Evolutionary conservation across 2,113 vertebrate species (phyloP).

Genomic region (Turdus rufiventris): DNA sequence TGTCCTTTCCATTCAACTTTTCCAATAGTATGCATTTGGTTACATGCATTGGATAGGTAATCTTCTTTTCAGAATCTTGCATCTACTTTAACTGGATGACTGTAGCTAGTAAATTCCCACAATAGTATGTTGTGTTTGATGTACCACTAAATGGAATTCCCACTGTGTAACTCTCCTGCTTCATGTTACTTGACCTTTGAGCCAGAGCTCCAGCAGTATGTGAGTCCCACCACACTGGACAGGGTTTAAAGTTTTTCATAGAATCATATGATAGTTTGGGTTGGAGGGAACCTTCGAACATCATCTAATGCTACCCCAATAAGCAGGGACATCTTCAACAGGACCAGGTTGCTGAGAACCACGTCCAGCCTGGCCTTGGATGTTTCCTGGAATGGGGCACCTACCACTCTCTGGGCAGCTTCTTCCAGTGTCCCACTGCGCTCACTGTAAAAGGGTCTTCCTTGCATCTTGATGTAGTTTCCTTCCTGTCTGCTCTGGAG

Average conservation of each 20-base stretch:
- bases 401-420: neutral
- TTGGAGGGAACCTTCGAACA: neutral
- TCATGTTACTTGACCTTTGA: neutral
- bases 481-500: neutral
- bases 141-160: neutral
- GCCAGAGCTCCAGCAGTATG: neutral
- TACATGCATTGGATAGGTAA: neutral
- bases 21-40: neutral
- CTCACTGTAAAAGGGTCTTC: accelerated
- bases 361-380: accelerated
- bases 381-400: neutral
- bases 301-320: neutral
- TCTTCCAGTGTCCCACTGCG: neutral
- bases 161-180: neutral
- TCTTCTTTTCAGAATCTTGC: neutral
- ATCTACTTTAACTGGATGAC: neutral
- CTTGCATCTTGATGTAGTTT: neutral
- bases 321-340: neutral
- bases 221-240: neutral
- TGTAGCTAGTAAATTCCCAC: neutral
- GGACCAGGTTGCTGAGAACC: neutral
- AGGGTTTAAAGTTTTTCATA: neutral
- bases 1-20: neutral
- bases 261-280: neutral
- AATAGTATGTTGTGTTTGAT: neutral